These are phyloP conservation scores for Hypolimnas misippus DNA, from an alignment of 2,888 invertebrate species.

Conservation along the genomic window DNA sequence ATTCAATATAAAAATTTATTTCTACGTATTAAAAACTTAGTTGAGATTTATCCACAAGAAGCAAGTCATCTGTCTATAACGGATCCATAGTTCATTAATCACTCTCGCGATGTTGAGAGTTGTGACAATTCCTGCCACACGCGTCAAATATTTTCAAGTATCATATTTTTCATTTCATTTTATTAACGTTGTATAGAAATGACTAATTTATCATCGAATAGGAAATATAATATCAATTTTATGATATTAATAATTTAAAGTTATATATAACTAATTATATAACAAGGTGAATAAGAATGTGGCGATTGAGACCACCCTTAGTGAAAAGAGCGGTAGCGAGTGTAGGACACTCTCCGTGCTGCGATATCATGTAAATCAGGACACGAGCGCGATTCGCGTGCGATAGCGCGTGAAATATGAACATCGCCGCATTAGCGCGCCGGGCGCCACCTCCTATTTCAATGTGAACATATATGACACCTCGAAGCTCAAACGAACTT, in stretches of 20 bases:
- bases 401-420: constrained; percentile 74
- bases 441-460: constrained; percentile 42
- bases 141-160: constrained; percentile 59
- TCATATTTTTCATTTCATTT: constrained; percentile 56
- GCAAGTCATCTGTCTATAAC: constrained; percentile 67
- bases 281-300: constrained; percentile 31
- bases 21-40: constrained; percentile 47
- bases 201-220: constrained; percentile 26
- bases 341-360: constrained; percentile 58
- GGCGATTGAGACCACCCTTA: constrained; percentile 51
- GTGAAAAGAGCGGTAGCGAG: constrained; percentile 61
- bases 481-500: constrained; percentile 33
- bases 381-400: constrained; percentile 64
- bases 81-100: constrained; percentile 65
- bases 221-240: constrained; percentile 34
- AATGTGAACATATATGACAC: constrained; percentile 37
- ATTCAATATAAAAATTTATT: constrained; percentile 48
- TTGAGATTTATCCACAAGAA: constrained; percentile 48
- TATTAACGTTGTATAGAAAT: constrained; percentile 40
- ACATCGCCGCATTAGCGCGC: constrained; percentile 68
- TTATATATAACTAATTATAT: neutral
- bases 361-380: constrained; percentile 75
- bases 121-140: constrained; percentile 56
- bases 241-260: constrained; percentile 12
- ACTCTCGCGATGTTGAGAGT: constrained; percentile 53